phyloP scores from a whole-genome alignment of 2,797 vertebrate species.

The Rhynchotus rufescens region DNA sequence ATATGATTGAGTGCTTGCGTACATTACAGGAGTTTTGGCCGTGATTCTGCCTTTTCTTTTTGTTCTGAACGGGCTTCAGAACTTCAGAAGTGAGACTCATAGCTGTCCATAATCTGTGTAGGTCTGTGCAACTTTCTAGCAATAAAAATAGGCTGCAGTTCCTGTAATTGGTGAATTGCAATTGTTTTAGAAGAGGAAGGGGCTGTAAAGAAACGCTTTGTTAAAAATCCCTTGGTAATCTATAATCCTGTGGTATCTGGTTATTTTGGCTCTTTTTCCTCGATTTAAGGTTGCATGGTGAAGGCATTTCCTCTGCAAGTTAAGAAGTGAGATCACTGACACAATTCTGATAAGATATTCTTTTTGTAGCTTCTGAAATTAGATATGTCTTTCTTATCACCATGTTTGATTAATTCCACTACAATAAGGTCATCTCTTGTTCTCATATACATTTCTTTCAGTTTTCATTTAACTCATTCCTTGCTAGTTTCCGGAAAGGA shows the following conservation, averaged over 20 bases:
- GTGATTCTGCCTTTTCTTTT: background rate
- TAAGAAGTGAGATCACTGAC: conserved; percentile 39
- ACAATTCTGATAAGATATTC: conserved; percentile 14
- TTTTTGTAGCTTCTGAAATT: conserved; percentile 53
- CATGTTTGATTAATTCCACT: conserved; percentile 43
- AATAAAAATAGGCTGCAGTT: background rate
- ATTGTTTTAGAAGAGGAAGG: background rate
- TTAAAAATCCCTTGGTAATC: conserved; percentile 9
- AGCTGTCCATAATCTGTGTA: background rate
- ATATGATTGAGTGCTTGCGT: background rate
- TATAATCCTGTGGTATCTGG: background rate
- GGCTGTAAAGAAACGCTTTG: background rate
- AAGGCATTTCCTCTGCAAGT: conserved; percentile 58
- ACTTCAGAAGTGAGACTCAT: background rate
- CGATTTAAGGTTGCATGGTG: background rate
- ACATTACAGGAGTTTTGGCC: background rate
- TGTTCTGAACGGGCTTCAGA: background rate
- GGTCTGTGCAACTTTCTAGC: background rate
- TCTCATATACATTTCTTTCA: background rate
- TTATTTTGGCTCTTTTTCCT: conserved; percentile 39
- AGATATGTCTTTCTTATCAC: conserved; percentile 42
- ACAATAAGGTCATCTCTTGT: conserved; percentile 2
- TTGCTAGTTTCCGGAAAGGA: background rate
- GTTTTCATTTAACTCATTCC: conserved; percentile 7
- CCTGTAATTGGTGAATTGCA: background rate